These are phyloP conservation scores for Eulemur macaco DNA, from an alignment of 2,113 vertebrate species.

Conservation along the genomic window DNA sequence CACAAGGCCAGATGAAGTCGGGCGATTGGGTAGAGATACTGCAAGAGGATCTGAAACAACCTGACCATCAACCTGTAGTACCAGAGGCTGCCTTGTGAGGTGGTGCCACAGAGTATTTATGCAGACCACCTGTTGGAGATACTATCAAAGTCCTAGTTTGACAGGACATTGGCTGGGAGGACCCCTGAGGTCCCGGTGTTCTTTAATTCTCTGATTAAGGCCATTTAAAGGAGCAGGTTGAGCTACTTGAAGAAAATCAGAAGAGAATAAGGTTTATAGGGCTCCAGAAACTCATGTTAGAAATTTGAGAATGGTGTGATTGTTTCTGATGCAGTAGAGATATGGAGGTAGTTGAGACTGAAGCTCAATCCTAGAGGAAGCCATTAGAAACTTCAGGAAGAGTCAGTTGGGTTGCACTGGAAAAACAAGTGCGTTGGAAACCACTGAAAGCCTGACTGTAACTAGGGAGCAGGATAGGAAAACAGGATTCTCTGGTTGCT, in stretches of 20 bases:
- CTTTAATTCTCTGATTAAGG: neutral
- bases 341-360: neutral
- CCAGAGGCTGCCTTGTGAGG: neutral
- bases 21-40: rapidly evolving
- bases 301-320: rapidly evolving
- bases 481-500: neutral
- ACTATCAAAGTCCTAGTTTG: neutral
- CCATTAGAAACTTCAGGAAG: neutral
- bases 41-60: neutral
- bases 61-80: neutral
- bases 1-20: no score
- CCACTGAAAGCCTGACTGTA: neutral
- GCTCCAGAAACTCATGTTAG: neutral
- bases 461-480: neutral
- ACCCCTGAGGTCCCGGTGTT: neutral
- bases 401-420: neutral
- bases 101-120: rapidly evolving
- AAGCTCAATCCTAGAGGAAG: neutral
- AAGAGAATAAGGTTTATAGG: neutral
- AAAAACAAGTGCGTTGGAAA: neutral
- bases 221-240: neutral
- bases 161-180: neutral
- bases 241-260: neutral
- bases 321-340: neutral
- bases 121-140: neutral